Evolutionary conservation across 2,113 vertebrate genomes (phyloP).

Genomic region (Balaeniceps rex): DNA sequence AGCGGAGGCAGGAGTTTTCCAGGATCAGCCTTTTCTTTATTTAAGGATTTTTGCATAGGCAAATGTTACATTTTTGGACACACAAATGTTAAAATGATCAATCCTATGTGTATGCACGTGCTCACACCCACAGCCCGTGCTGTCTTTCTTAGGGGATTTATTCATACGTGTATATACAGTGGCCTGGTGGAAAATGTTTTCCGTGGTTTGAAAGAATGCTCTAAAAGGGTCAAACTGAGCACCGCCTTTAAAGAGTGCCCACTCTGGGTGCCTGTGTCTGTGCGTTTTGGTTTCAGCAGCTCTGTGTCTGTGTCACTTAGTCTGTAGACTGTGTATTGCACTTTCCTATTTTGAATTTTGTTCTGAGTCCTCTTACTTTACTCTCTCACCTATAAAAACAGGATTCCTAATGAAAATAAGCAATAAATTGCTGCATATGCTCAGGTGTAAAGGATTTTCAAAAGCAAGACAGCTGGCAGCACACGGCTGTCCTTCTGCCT

Average conservation of each 20-base stretch:
- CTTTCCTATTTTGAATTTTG: background rate
- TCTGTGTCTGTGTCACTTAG: background rate
- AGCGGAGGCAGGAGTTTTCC: background rate
- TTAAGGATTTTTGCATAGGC: slow-evolving; percentile 9
- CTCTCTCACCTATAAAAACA: background rate
- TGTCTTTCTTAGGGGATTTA: background rate
- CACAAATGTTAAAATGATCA: background rate
- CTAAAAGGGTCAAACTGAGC: background rate
- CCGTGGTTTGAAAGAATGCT: background rate
- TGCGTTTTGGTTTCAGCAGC: background rate
- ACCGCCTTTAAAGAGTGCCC: background rate
- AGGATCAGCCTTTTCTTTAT: slow-evolving; percentile 48
- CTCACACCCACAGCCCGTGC: background rate
- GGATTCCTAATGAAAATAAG: background rate
- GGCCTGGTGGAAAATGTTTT: background rate
- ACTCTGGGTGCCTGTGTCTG: background rate
- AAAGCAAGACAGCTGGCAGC: background rate
- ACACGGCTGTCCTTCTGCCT: background rate
- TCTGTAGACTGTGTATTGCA: background rate
- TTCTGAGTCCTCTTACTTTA: background rate
- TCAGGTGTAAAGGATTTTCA: background rate
- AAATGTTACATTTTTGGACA: background rate
- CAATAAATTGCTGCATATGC: background rate
- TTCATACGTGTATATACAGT: background rate
- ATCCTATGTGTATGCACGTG: background rate